Conservation (phyloP, 1,140 invertebrate genomes). For the Galendromus occidentalis region DNA sequence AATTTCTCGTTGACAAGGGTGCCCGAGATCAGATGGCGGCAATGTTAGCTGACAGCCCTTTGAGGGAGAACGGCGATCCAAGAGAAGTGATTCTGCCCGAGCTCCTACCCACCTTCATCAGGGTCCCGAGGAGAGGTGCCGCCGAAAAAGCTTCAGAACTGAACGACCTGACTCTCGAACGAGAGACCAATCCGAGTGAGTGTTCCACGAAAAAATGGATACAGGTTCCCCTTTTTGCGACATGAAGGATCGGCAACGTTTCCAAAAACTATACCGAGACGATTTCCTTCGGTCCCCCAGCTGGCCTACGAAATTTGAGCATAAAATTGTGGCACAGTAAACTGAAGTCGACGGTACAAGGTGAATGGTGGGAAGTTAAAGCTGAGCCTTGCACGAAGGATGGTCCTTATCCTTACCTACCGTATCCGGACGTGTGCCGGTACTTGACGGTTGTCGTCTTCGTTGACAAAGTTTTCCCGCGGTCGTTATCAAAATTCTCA, state of each 20-base stretch:
- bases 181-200: too few relatives aligned
- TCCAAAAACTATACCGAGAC: too few relatives aligned
- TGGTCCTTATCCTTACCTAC: constrained; percentile 27
- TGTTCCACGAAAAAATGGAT: too few relatives aligned
- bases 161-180: constrained; percentile 25
- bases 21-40: constrained; percentile 5
- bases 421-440: constrained; percentile 33
- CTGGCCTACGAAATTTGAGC: constrained; percentile 26
- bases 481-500: constrained; percentile 67
- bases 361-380: constrained; percentile 54
- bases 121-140: not conserved
- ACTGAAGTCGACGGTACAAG: constrained; percentile 4
- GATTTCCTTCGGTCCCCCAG: constrained; percentile 18
- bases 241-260: too few relatives aligned
- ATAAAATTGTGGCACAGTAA: constrained; percentile 18
- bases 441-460: constrained; percentile 64
- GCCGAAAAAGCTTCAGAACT: not conserved
- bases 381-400: constrained; percentile 38
- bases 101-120: constrained; percentile 20
- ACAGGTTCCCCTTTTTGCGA: too few relatives aligned
- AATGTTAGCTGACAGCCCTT: not conserved
- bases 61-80: not conserved
- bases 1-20: not conserved
- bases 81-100: constrained; percentile 3
- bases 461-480: constrained; percentile 80